Evolutionary conservation across 2,113 vertebrate genomes (phyloP).

Genomic region (Benitochromis conjunctus): DNA sequence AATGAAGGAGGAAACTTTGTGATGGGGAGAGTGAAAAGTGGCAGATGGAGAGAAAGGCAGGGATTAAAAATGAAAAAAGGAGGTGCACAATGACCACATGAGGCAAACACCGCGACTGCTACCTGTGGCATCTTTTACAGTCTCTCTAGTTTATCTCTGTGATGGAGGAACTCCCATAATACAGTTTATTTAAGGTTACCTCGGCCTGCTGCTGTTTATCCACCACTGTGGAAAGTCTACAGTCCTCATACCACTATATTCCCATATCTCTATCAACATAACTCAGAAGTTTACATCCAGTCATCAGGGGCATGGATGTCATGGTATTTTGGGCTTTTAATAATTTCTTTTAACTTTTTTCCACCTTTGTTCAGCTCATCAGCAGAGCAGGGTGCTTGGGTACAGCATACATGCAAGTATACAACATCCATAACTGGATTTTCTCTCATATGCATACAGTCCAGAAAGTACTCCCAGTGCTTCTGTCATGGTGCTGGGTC

Average conservation of each 20-base stretch:
- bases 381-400: not conserved
- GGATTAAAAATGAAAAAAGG: not conserved
- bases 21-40: not conserved
- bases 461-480: too few species aligned
- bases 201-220: not conserved
- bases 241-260: fast-evolving
- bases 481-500: too few species aligned
- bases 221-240: not conserved
- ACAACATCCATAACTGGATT: too few species aligned
- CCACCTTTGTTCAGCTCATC: not conserved
- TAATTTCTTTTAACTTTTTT: not conserved
- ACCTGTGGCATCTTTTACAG: not conserved
- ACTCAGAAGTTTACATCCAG: not conserved
- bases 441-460: not conserved
- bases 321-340: not conserved
- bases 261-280: not conserved
- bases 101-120: not conserved
- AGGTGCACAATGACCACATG: not conserved
- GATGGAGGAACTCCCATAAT: not conserved
- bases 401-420: too few species aligned
- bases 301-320: not conserved
- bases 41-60: not conserved
- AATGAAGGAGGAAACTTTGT: not conserved
- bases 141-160: not conserved
- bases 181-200: not conserved